Percentiles rank a stretch among this genome's conserved stretches.
Evolutionary conservation across 2,888 invertebrate species (phyloP).

Genomic region (Tubulanus polymorphus): DNA sequence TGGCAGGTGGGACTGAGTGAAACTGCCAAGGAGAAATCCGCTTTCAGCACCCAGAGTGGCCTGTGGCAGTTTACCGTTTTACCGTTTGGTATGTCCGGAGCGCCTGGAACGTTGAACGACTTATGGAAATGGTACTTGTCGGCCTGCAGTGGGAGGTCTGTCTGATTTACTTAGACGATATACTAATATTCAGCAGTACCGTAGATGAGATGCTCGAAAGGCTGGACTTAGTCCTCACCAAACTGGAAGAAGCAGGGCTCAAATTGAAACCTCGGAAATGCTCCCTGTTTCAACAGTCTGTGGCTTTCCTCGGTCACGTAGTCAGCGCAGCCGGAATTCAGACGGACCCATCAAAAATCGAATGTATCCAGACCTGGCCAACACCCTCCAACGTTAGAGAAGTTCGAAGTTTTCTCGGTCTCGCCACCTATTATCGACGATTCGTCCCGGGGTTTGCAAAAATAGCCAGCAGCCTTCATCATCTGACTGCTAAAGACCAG

Average conservation of each 20-base stretch:
- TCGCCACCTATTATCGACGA: neutral
- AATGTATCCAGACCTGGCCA: neutral
- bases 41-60: conserved; percentile 12
- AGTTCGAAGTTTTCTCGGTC: neutral
- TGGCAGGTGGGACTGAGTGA: conserved; percentile 10
- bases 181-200: conserved; percentile 9
- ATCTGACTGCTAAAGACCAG: conserved; percentile 3
- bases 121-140: conserved; percentile 10
- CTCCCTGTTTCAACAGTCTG: conserved; percentile 1
- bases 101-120: conserved; percentile 16
- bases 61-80: conserved; percentile 8
- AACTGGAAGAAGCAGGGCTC: neutral
- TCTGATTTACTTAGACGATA: conserved; percentile 10
- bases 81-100: conserved; percentile 12
- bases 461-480: neutral
- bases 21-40: conserved; percentile 14
- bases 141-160: conserved; percentile 11
- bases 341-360: neutral
- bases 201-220: conserved; percentile 3
- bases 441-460: neutral
- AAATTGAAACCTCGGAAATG: conserved; percentile 9
- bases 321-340: neutral
- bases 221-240: neutral
- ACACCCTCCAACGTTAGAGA: neutral
- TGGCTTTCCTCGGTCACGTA: conserved; percentile 4